Base-by-base conservation (phyloP, 2,113 vertebrate species). In the Ciconia maguari region DNA sequence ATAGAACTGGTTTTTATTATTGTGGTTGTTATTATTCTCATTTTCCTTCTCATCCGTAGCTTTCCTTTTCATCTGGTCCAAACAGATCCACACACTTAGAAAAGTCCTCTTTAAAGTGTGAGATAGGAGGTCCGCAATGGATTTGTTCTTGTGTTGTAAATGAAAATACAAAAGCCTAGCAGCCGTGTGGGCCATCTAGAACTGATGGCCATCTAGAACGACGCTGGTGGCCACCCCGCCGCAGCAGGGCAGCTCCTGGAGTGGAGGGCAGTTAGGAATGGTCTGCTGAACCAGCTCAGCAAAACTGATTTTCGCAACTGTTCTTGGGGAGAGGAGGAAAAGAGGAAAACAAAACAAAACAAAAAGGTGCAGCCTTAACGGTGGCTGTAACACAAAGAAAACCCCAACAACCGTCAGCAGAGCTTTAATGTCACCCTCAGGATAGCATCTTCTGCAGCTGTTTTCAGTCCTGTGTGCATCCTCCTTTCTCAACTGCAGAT, bases 51-150 rank as follows among this genome's bases (percentile, higher is more conserved):
- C 55, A 91, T 92, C 71, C 30, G 2, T 72, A 90, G 87, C 48
- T 96, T 96, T 97, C 81, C 48, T 71, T 96, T 96, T 80, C 84
- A 54, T 94, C 93, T 96, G 94, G 95, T 97, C 95, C 89, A 48
- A 95, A 79, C 52, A 86, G 78, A 92, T 66, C 71, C 85, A 55
- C 64, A 74, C 86, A 62, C 61, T 84, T 96, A 83, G 64, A 83
- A 78, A 83, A 94, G 36, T 85, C 74, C 61, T 90, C 27, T 86
- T 64, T 89, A 42, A 91, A 76, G 71, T 62, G 48, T 90, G 55
- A 93, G 72, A 26, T 54, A 80, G 48, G 75, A 93, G 91, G 76
- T 71, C 68, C 89, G 66, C 75, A 72, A n/a, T 88, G 93, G 93
- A 91, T 91, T 95, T 93, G 92, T 95, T 94, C 79, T n/a, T 93